Evolutionary conservation across 2,888 invertebrate genomes (phyloP).

Genomic region (Acleris cristana): DNA sequence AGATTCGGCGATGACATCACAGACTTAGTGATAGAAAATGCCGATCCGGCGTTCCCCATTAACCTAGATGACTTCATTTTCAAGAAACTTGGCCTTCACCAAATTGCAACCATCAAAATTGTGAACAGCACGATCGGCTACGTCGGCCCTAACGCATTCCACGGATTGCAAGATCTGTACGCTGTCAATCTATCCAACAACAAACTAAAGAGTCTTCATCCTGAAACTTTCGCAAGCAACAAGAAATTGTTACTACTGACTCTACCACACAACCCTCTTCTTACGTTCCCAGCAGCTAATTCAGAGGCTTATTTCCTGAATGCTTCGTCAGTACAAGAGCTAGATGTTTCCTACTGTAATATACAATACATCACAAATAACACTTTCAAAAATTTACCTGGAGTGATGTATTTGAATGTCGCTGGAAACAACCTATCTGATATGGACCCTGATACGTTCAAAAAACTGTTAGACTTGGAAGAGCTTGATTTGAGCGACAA

Average conservation of each 20-base stretch:
- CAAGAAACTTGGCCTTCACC: constrained; percentile 85
- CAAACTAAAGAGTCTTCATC: constrained; percentile 86
- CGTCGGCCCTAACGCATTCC: constrained; percentile 88
- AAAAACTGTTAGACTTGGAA: constrained; percentile 85
- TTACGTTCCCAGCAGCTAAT: constrained; percentile 74
- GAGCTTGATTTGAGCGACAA: constrained; percentile 90
- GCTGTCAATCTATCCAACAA: constrained; percentile 88
- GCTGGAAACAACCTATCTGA: constrained; percentile 86
- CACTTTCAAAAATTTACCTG: constrained; percentile 86
- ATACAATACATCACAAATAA: constrained; percentile 85
- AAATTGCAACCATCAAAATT: constrained; percentile 87
- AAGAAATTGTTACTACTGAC: constrained; percentile 86
- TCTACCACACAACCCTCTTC: constrained; percentile 86
- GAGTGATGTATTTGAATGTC: constrained; percentile 87
- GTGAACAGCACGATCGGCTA: constrained; percentile 87
- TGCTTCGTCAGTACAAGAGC: constrained; percentile 86
- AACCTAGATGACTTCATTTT: constrained; percentile 85
- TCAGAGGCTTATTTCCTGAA: constrained; percentile 81
- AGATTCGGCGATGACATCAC: constrained; percentile 87
- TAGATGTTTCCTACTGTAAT: constrained; percentile 88
- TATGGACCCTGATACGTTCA: constrained; percentile 85
- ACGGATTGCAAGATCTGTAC: constrained; percentile 86
- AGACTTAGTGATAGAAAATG: constrained; percentile 86
- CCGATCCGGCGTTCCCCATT: constrained; percentile 83
- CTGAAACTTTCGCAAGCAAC: constrained; percentile 88